phyloP scores from a whole-genome alignment of 2,797 vertebrate genomes.

The Halcyon badia region DNA sequence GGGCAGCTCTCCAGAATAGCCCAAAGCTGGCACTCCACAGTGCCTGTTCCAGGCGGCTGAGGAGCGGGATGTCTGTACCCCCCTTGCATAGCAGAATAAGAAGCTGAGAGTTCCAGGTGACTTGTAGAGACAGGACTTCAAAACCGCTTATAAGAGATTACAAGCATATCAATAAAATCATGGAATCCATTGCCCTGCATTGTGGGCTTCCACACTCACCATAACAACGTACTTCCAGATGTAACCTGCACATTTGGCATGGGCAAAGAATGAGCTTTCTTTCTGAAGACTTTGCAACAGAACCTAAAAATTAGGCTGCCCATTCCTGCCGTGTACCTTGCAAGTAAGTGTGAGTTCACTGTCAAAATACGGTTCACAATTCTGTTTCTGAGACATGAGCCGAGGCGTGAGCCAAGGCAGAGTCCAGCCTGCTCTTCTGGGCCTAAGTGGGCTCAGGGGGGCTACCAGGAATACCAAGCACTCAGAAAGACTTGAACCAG shows the following conservation, averaged over 20 bases:
- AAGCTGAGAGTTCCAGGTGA: not conserved
- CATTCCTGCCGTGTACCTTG: not conserved
- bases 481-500: not conserved
- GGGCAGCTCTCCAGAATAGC: not conserved
- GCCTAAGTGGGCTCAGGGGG: not conserved
- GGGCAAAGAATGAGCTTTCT: not conserved
- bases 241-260: not conserved
- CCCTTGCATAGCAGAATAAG: not conserved
- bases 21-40: not conserved
- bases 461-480: not conserved
- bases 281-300: not conserved
- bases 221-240: not conserved
- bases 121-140: not conserved
- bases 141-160: not conserved
- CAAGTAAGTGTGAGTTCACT: not conserved
- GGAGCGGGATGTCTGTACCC: not conserved
- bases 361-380: not conserved
- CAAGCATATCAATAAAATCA: not conserved
- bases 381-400: not conserved
- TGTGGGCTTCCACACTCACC: not conserved
- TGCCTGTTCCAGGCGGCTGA: not conserved
- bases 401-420: not conserved
- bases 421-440: not conserved
- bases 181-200: rapidly evolving
- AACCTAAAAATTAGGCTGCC: not conserved